Evolutionary conservation across 1,140 invertebrate species (phyloP).

Genomic region (Trichomalopsis sarcophagae): DNA sequence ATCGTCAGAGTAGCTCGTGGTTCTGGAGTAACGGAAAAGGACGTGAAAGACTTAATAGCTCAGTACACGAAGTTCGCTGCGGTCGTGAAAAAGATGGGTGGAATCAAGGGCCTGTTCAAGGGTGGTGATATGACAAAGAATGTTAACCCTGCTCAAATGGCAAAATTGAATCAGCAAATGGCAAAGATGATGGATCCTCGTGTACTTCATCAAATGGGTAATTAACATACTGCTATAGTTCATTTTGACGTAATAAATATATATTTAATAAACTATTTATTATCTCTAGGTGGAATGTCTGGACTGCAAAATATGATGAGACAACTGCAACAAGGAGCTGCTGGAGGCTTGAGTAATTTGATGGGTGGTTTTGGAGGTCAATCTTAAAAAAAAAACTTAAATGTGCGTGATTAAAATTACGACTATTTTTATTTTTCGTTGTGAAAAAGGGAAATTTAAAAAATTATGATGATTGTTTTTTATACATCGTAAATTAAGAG

Average conservation of each 20-base stretch:
- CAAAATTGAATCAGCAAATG: constrained; percentile 99
- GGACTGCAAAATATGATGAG: constrained; percentile 99
- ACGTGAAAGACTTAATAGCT: constrained; percentile 97
- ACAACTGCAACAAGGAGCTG: constrained; percentile 93
- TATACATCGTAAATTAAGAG: constrained; percentile 19
- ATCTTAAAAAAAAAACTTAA: constrained; percentile 61
- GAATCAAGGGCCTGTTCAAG: constrained; percentile 99
- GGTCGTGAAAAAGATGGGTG: constrained; percentile 99
- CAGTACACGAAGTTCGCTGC: constrained; percentile 99
- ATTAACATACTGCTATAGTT: constrained; percentile 20
- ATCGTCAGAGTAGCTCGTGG: constrained; percentile 94
- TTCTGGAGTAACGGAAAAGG: constrained; percentile 94
- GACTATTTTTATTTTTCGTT: background rate
- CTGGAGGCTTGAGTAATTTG: constrained; percentile 84
- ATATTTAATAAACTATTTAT: constrained; percentile 11
- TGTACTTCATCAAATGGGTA: constrained; percentile 95
- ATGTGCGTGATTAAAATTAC: background rate
- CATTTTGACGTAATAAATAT: background rate
- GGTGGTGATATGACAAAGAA: constrained; percentile 99
- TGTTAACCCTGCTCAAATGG: constrained; percentile 98
- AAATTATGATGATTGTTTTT: background rate
- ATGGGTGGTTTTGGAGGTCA: constrained; percentile 83
- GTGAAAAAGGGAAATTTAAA: background rate
- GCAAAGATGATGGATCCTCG: constrained; percentile 99
- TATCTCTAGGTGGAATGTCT: constrained; percentile 89